A percentile compares a stretch with the other conserved stretches of the same genome.
Conservation (phyloP, 2,113 vertebrate genomes). For the Sorex fumeus region DNA sequence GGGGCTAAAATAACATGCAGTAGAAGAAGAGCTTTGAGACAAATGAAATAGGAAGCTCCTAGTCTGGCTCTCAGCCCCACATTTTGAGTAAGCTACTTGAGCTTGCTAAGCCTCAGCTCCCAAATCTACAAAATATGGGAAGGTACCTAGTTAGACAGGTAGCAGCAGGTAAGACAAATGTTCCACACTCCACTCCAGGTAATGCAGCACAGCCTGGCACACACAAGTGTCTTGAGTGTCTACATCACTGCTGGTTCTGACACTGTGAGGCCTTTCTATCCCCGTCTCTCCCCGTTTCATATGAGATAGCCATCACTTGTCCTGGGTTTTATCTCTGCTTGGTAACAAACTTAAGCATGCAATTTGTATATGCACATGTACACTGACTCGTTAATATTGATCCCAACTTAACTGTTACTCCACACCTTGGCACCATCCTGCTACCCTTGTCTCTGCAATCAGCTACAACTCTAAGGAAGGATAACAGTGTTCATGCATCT, state of each 20-base stretch:
- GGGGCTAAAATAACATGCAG: rapidly evolving
- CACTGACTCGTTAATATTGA: background rate
- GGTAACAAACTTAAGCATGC: background rate
- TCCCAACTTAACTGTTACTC: too few species aligned
- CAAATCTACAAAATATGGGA: too few species aligned
- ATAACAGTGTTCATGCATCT: background rate
- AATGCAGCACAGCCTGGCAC: background rate
- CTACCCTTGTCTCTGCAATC: background rate
- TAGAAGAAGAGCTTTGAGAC: background rate
- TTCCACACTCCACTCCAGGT: too few species aligned
- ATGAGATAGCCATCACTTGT: background rate
- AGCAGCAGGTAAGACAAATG: too few species aligned
- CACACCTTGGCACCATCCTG: background rate
- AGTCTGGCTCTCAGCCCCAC: too few species aligned
- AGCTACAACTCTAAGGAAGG: background rate
- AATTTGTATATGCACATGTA: background rate
- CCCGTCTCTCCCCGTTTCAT: background rate
- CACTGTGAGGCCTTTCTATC: background rate
- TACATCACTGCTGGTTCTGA: rapidly evolving
- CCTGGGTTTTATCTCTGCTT: background rate
- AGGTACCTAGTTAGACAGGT: too few species aligned
- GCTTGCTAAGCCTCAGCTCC: background rate
- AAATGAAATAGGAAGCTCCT: background rate
- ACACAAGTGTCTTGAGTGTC: rapidly evolving
- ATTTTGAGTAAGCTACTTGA: background rate